Conservation (phyloP, 2,888 invertebrate genomes). For the Mesorhabditis sp. region DNA sequence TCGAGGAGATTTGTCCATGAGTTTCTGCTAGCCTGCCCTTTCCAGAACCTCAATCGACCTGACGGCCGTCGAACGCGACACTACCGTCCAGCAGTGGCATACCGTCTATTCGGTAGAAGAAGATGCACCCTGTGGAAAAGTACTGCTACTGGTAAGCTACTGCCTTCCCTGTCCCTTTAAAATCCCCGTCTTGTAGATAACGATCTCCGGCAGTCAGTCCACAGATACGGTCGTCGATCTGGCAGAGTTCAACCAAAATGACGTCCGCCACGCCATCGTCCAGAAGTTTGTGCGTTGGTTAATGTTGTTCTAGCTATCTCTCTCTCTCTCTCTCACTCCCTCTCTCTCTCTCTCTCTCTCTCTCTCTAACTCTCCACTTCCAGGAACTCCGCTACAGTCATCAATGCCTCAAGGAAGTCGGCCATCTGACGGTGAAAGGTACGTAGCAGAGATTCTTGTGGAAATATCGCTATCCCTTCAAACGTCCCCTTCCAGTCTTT, state of each 20-base stretch:
- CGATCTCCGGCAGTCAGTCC: conserved; percentile 89
- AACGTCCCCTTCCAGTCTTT: conserved; percentile 66
- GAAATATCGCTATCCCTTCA: too few species aligned
- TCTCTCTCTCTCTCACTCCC: not conserved
- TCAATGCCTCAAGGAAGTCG: conserved; percentile 78
- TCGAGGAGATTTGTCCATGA: not conserved
- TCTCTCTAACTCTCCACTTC: conserved; percentile 19
- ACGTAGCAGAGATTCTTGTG: conserved; percentile 14
- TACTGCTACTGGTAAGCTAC: conserved; percentile 65
- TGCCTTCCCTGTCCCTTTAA: too few species aligned
- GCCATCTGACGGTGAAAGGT: conserved; percentile 84
- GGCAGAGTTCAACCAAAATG: conserved; percentile 61
- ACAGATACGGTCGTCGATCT: conserved; percentile 89
- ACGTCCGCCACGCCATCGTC: conserved; percentile 27
- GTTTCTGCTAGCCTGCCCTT: conserved; percentile 21
- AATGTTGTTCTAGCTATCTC: too few species aligned
- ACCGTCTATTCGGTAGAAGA: conserved; percentile 70
- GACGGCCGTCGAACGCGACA: conserved; percentile 78
- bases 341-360: conserved; percentile 4
- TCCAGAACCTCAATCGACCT: conserved; percentile 79
- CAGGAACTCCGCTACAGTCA: conserved; percentile 72
- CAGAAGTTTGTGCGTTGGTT: conserved; percentile 23
- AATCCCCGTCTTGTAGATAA: too few species aligned
- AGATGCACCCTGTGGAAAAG: conserved; percentile 61
- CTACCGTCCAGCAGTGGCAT: conserved; percentile 83